phyloP scores from a whole-genome alignment of 92 coral and sea anemone genomes.

The Bergia puertoricense region DNA sequence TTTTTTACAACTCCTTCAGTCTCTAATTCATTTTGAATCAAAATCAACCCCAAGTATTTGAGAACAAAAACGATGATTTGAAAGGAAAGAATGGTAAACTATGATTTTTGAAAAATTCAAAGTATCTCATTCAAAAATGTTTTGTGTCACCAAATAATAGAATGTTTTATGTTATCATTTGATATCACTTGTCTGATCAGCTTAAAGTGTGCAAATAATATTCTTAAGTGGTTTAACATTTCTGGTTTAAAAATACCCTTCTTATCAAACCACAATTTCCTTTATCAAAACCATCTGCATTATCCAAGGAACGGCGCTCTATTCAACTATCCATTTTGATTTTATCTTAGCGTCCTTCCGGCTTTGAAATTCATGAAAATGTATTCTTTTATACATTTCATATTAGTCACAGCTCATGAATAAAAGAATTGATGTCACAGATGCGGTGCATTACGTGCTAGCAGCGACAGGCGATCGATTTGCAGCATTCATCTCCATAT shows the following conservation, averaged over 20 bases:
- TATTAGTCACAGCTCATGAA: neutral
- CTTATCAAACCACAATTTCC: neutral
- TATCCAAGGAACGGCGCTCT: neutral
- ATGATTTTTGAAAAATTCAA: too few relatives aligned
- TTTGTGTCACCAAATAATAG: neutral
- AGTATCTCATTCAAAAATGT: neutral
- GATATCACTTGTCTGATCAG: neutral
- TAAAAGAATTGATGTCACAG: neutral
- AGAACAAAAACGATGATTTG: too few relatives aligned
- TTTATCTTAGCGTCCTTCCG: neutral
- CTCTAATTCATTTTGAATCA: too few relatives aligned
- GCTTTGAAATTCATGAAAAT: neutral
- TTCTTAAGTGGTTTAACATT: neutral
- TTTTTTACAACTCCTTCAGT: neutral
- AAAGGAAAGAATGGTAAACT: neutral
- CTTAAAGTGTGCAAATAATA: neutral
- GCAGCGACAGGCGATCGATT: neutral
- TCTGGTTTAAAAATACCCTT: neutral
- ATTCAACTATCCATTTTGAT: neutral
- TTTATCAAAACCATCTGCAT: neutral
- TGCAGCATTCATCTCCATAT: neutral
- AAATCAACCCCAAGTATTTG: neutral
- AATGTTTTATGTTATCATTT: neutral
- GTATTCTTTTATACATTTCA: neutral
- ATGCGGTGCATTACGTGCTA: neutral